phyloP scores from a whole-genome alignment of 1,140 invertebrate species.

The Thrips palmi region DNA sequence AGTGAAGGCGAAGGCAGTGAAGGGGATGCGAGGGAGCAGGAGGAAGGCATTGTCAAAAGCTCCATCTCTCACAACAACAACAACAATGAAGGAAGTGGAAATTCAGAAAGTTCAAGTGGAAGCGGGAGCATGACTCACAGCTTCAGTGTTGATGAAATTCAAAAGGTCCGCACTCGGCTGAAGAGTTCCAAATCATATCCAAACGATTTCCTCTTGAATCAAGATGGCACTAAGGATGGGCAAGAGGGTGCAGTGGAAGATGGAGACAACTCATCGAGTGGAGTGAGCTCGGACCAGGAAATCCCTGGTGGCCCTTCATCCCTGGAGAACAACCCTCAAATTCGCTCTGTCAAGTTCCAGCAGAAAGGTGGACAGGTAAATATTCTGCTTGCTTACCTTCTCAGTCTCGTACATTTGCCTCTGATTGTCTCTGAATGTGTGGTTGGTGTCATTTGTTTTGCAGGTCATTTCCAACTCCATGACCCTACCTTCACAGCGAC shows the following conservation, averaged over 20 bases:
- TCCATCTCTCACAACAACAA: too few species aligned
- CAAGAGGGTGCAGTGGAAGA: slow-evolving; percentile 36
- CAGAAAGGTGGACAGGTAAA: too few species aligned
- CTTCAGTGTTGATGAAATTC: slow-evolving; percentile 72
- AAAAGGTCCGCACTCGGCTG: slow-evolving; percentile 53
- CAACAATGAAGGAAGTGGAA: slow-evolving; percentile 15
- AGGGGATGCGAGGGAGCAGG: slow-evolving; percentile 34
- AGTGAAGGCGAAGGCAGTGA: slow-evolving; percentile 44
- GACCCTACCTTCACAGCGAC: slow-evolving; percentile 33
- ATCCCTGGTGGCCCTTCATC: slow-evolving; percentile 27
- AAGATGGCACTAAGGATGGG: too few species aligned
- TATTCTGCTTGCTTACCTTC: too few species aligned
- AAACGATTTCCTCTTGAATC: slow-evolving; percentile 46
- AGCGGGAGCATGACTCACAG: slow-evolving; percentile 57
- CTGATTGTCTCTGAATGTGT: too few species aligned
- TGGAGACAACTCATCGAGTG: slow-evolving; percentile 71
- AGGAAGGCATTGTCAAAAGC: slow-evolving; percentile 19
- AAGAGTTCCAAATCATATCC: slow-evolving; percentile 72
- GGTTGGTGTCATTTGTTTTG: too few species aligned
- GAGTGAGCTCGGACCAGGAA: slow-evolving; percentile 72
- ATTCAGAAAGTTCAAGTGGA: slow-evolving; percentile 18
- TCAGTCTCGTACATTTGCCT: too few species aligned
- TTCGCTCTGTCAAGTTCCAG: slow-evolving; percentile 18
- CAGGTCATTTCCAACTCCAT: too few species aligned
- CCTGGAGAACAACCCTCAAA: slow-evolving; percentile 12